Conservation (phyloP, 2,797 vertebrate species). For the Pantherophis vulpinus region DNA sequence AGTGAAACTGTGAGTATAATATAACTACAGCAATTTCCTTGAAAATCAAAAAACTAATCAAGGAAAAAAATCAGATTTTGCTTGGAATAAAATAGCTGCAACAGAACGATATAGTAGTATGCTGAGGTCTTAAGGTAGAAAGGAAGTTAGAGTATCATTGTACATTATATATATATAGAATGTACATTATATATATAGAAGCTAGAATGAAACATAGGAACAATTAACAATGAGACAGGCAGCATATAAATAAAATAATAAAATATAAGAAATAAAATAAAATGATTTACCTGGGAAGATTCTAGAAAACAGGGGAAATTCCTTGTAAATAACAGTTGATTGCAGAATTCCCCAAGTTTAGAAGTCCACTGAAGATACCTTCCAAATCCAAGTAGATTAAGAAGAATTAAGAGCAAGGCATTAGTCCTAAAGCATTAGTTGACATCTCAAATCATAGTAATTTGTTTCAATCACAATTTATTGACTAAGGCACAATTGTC, state of each 20-base stretch:
- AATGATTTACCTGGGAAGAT: background rate
- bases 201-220: background rate
- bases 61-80: background rate
- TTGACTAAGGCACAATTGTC: background rate
- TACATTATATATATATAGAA: background rate
- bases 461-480: background rate
- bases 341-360: background rate
- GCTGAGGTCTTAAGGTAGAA: background rate
- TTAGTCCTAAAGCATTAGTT: background rate
- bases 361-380: background rate
- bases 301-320: background rate
- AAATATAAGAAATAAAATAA: background rate
- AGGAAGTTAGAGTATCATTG: background rate
- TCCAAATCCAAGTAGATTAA: background rate
- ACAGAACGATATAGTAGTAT: background rate
- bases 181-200: background rate
- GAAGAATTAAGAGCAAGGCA: background rate
- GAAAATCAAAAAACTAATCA: background rate
- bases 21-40: background rate
- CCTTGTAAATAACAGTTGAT: background rate
- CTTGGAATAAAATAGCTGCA: background rate
- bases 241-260: background rate
- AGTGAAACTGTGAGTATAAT: background rate
- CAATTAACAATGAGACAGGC: background rate
- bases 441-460: background rate